These are phyloP conservation scores for Gadus chalcogrammus DNA, from an alignment of 2,113 vertebrate genomes.

Conservation along the genomic window DNA sequence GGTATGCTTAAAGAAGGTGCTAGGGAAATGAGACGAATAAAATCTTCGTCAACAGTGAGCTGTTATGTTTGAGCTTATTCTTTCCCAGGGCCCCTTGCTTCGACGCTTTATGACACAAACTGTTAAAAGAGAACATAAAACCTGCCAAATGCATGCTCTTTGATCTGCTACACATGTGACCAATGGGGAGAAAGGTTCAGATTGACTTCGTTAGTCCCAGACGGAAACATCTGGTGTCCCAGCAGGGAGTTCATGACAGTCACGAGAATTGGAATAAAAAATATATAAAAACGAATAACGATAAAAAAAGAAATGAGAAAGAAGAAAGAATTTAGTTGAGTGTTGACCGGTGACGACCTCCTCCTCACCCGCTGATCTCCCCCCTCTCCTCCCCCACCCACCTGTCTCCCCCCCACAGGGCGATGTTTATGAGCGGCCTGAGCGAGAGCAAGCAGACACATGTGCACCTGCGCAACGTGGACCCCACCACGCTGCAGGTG, in stretches of 20 bases:
- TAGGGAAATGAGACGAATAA: too few species aligned
- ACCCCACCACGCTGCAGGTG: slow-evolving; percentile 88
- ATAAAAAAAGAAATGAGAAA: too few species aligned
- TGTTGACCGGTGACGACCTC: background rate
- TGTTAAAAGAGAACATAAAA: too few species aligned
- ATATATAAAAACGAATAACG: background rate
- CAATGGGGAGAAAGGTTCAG: background rate
- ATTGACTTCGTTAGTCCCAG: background rate
- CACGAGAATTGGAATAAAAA: background rate
- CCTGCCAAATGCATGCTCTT: too few species aligned
- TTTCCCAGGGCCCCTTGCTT: too few species aligned
- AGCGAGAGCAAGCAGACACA: slow-evolving; percentile 98
- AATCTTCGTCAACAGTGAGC: too few species aligned
- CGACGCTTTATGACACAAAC: too few species aligned
- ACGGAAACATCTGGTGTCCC: background rate
- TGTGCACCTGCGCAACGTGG: slow-evolving; percentile 91
- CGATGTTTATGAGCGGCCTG: slow-evolving; percentile 98
- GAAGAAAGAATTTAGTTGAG: too few species aligned
- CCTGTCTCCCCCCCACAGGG: slow-evolving; percentile 67
- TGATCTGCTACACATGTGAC: too few species aligned
- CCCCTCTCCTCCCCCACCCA: background rate
- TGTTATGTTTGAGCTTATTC: too few species aligned
- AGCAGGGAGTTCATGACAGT: background rate
- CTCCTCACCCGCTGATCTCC: too few species aligned
- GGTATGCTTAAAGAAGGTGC: too few species aligned